A percentile compares a stretch with the other conserved stretches of the same genome.
Conservation (phyloP, 2,797 vertebrate genomes). For the Phoebastria nigripes region DNA sequence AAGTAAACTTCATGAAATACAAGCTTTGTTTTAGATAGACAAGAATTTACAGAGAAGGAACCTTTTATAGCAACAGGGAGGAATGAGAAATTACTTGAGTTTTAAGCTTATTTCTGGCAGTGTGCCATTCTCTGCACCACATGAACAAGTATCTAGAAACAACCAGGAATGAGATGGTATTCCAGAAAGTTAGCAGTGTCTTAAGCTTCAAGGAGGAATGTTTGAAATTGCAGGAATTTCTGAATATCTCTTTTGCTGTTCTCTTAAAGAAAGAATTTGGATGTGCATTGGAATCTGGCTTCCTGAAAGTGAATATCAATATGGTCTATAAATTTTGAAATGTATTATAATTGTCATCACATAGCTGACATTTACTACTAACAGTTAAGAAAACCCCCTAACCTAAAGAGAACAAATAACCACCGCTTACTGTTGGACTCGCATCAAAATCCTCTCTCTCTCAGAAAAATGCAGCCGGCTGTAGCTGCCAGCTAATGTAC, state of each 20-base stretch:
- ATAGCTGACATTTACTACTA: background rate
- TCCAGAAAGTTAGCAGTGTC: background rate
- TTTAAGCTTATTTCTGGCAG: background rate
- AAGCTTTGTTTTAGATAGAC: background rate
- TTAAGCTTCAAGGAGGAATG: background rate
- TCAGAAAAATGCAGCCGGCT: conserved; percentile 27
- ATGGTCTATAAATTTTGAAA: background rate
- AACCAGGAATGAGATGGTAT: background rate
- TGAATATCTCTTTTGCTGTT: background rate
- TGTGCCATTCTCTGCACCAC: background rate
- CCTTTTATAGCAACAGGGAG: background rate
- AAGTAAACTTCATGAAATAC: background rate
- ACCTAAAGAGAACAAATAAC: conserved; percentile 29
- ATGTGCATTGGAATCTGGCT: background rate
- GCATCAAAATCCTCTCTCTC: conserved; percentile 29
- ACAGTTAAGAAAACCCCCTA: background rate
- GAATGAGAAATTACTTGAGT: background rate
- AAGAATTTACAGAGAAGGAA: background rate
- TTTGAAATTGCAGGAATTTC: background rate
- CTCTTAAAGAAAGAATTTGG: background rate
- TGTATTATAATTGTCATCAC: background rate
- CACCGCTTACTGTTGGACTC: conserved; percentile 40
- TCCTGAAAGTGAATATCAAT: background rate
- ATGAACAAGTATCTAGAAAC: background rate
- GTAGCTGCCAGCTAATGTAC: conserved; percentile 52